Percentiles rank a stretch among this genome's conserved stretches.
These are phyloP conservation scores for Protosalanx chinensis DNA, from an alignment of 2,797 vertebrate species.

Conservation along the genomic window DNA sequence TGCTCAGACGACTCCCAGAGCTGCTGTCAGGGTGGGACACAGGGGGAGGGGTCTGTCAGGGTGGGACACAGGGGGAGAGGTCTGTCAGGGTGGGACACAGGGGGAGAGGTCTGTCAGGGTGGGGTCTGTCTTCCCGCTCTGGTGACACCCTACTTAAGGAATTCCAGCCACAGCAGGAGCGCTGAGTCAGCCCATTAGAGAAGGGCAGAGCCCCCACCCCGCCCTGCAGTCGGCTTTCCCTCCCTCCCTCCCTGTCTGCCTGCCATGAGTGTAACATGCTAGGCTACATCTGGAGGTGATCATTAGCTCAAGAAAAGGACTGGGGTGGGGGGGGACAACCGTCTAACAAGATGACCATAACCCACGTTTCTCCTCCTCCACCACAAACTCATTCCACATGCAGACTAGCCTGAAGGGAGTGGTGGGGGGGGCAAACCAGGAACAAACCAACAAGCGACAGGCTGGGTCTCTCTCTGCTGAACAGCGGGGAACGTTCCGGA, in stretches of 20 bases:
- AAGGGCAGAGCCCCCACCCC: constrained; percentile 5
- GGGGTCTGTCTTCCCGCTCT: constrained; percentile 10
- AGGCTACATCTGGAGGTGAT: constrained; percentile 61
- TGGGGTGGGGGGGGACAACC: constrained; percentile 16
- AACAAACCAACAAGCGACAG: not conserved
- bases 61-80: too few relatives aligned
- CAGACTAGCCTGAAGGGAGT: constrained; percentile 2
- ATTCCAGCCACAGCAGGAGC: constrained; percentile 23
- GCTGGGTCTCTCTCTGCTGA: constrained; percentile 21
- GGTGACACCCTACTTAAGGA: constrained; percentile 44
- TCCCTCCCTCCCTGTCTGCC: constrained; percentile 17
- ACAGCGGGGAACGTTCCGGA: constrained; percentile 58
- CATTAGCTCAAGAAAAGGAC: constrained; percentile 9
- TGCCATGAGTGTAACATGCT: not conserved
- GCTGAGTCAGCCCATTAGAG: constrained; percentile 43
- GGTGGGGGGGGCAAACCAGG: constrained; percentile 3
- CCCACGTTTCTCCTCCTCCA: constrained; percentile 15
- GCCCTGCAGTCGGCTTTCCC: constrained; percentile 13
- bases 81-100: too few relatives aligned
- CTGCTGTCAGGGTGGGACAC: not conserved
- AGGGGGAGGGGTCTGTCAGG: too few relatives aligned
- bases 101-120: too few relatives aligned
- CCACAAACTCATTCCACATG: constrained; percentile 10
- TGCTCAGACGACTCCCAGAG: not conserved
- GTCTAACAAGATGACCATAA: not conserved